Percentiles rank a stretch among this genome's conserved stretches.
Evolutionary conservation across 2,888 invertebrate species (phyloP).

Genomic region (Euplagia quadripunctaria): DNA sequence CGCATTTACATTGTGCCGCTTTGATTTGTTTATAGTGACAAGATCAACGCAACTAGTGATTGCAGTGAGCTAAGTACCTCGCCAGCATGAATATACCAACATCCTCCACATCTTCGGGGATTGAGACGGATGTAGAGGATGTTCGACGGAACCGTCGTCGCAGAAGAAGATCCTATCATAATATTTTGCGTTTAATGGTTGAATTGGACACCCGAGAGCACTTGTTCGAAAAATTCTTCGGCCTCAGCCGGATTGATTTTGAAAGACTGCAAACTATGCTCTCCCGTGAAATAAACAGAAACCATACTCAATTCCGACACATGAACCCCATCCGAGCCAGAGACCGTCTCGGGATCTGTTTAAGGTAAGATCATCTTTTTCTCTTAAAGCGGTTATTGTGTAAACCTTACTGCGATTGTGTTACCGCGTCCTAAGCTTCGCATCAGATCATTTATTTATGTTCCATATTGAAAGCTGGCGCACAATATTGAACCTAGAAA

Average conservation of each 20-base stretch:
- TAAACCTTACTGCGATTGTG: background rate
- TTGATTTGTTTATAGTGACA: background rate
- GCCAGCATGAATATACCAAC: background rate
- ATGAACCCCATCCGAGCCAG: background rate
- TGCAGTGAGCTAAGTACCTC: background rate
- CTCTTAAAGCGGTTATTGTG: background rate
- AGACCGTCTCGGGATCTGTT: slow-evolving; percentile 3
- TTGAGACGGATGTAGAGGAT: background rate
- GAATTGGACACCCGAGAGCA: background rate
- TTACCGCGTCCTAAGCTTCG: too few species aligned
- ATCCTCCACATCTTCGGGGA: background rate
- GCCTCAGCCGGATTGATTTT: background rate
- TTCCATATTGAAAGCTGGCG: too few species aligned
- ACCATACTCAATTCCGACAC: background rate
- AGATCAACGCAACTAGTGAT: background rate
- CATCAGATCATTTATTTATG: too few species aligned
- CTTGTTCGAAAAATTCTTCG: background rate
- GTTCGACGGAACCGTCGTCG: background rate
- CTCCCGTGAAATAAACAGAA: background rate
- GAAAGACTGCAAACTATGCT: background rate
- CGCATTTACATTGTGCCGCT: background rate
- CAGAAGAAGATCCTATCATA: background rate
- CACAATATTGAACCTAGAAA: too few species aligned
- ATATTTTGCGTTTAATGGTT: background rate
- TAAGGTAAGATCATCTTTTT: background rate